A percentile compares a stretch with the other conserved stretches of the same genome.
phyloP scores from a whole-genome alignment of 1,140 invertebrate genomes.

The Phocides pigmalion region DNA sequence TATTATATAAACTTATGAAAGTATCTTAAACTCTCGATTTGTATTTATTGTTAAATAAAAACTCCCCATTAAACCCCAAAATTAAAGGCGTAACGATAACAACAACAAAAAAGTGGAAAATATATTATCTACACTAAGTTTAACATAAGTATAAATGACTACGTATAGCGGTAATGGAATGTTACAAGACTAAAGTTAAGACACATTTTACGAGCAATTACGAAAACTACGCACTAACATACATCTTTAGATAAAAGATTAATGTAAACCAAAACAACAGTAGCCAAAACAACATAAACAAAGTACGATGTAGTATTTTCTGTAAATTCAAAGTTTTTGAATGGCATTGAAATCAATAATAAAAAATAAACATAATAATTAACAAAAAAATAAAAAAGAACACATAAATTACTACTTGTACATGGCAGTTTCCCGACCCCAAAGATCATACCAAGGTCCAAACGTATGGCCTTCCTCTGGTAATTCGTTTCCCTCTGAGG shows the following conservation, averaged over 20 bases:
- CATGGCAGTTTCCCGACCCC: constrained; percentile 86
- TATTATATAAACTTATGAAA: neutral
- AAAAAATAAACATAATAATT: constrained; percentile 12
- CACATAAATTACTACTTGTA: constrained; percentile 65
- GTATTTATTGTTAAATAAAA: constrained; percentile 18
- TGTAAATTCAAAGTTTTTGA: constrained; percentile 4
- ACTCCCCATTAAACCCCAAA: constrained; percentile 4
- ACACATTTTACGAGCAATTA: constrained; percentile 19
- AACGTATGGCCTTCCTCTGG: constrained; percentile 88
- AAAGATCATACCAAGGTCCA: constrained; percentile 94
- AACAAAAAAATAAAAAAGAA: constrained; percentile 22
- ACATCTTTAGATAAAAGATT: constrained; percentile 17
- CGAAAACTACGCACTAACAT: constrained; percentile 6
- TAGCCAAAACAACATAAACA: constrained; percentile 8
- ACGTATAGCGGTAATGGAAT: constrained; percentile 30
- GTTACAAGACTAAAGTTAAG: constrained; percentile 11
- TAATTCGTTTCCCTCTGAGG: constrained; percentile 77
- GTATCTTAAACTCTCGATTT: constrained; percentile 11
- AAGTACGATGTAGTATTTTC: neutral
- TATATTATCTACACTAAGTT: constrained; percentile 14
- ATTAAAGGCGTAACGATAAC: constrained; percentile 28
- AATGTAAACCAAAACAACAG: constrained; percentile 4
- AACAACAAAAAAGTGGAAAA: constrained; percentile 26
- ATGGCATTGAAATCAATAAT: neutral
- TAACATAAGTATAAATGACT: constrained; percentile 30